phyloP scores from a whole-genome alignment of 2,888 invertebrate species.

The Troilus luridus region DNA sequence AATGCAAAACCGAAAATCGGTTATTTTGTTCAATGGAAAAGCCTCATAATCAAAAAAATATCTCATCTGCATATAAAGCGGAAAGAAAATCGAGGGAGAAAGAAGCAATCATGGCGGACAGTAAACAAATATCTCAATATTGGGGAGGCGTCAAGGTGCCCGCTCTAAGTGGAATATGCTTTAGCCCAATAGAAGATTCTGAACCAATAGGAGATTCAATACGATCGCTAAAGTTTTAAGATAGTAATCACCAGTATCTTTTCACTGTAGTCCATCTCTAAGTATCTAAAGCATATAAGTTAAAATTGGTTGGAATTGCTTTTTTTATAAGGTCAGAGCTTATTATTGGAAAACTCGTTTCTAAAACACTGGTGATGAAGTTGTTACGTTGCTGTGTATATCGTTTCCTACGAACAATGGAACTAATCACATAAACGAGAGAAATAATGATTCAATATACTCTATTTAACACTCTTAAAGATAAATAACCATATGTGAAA shows the following conservation, averaged over 20 bases:
- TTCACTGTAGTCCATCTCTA: too few relatives aligned
- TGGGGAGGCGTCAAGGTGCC: constrained; percentile 15
- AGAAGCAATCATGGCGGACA: constrained; percentile 5
- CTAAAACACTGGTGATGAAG: too few relatives aligned
- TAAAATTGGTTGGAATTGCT: too few relatives aligned
- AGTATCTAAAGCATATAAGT: too few relatives aligned
- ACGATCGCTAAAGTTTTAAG: background rate
- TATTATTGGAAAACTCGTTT: too few relatives aligned
- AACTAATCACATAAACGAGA: too few relatives aligned
- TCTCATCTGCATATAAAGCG: background rate
- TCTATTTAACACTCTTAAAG: too few relatives aligned
- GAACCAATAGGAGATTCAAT: background rate
- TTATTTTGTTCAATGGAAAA: background rate
- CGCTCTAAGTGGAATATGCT: background rate
- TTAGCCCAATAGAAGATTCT: background rate
- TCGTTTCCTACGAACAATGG: too few relatives aligned
- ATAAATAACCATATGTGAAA: too few relatives aligned
- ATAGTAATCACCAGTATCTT: background rate
- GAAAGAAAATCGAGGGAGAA: background rate
- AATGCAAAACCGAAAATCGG: background rate
- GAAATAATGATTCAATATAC: too few relatives aligned
- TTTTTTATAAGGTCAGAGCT: too few relatives aligned
- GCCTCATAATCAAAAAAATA: background rate
- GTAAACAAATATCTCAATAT: constrained; percentile 36
- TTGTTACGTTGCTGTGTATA: too few relatives aligned